A percentile compares a stretch with the other conserved stretches of the same genome.
phyloP scores from a whole-genome alignment of 2,888 invertebrate genomes.

The Diaperis boleti region DNA sequence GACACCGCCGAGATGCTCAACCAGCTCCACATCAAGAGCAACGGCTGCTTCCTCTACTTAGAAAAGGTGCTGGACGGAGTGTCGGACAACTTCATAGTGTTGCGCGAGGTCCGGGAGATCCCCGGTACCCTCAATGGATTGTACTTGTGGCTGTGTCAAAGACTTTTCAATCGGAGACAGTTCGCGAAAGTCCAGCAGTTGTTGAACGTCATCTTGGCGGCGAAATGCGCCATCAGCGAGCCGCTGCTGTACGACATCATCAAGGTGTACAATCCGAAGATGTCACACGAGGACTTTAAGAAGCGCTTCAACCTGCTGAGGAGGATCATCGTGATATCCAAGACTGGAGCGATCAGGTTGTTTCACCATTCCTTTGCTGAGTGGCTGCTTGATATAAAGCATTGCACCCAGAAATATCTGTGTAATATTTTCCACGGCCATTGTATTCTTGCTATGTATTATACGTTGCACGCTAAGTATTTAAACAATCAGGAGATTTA shows the following conservation, averaged over 20 bases:
- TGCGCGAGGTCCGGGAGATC: conserved; percentile 92
- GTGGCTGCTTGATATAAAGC: conserved; percentile 97
- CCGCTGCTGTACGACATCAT: conserved; percentile 85
- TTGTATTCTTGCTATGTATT: conserved; percentile 87
- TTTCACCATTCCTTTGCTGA: conserved; percentile 96
- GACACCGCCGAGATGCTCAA: conserved; percentile 96
- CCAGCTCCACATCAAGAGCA: conserved; percentile 95
- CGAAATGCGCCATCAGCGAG: conserved; percentile 86
- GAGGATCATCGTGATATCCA: conserved; percentile 71
- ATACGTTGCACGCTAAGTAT: conserved; percentile 77
- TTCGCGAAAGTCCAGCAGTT: conserved; percentile 89
- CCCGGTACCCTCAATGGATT: conserved; percentile 96
- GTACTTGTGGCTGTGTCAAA: conserved; percentile 94
- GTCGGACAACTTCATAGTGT: conserved; percentile 91
- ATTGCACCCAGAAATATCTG: conserved; percentile 94
- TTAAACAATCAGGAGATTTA: conserved; percentile 81
- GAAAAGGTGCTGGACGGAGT: conserved; percentile 93
- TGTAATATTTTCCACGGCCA: conserved; percentile 91
- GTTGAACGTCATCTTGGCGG: conserved; percentile 88
- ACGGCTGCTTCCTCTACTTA: conserved; percentile 90
- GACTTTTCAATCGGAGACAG: conserved; percentile 89
- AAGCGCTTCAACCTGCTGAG: conserved; percentile 81
- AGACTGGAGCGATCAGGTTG: conserved; percentile 75
- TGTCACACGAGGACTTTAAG: conserved; percentile 85
- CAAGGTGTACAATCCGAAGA: conserved; percentile 81